Evolutionary conservation across 2,113 vertebrate species (phyloP).

Genomic region (Cinclus mexicanus): DNA sequence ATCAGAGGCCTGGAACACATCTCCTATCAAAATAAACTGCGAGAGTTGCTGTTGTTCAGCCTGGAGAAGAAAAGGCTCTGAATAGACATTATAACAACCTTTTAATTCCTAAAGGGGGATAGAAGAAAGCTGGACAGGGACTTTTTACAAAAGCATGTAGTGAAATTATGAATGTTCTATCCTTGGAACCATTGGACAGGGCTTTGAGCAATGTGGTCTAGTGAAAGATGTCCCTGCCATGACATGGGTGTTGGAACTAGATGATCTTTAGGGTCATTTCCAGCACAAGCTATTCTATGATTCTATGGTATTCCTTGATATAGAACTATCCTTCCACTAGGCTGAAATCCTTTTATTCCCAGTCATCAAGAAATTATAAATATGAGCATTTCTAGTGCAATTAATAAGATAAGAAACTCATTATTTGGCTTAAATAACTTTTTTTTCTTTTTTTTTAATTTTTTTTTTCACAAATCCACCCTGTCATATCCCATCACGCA

Average conservation of each 20-base stretch:
- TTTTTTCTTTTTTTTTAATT: not conserved
- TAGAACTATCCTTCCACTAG: not conserved
- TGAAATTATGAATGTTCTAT: not conserved
- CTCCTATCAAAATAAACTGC: not conserved
- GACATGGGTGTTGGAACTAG: not conserved
- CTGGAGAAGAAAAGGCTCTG: not conserved
- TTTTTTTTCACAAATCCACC: not conserved
- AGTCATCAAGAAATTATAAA: not conserved
- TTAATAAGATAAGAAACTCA: not conserved
- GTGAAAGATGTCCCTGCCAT: not conserved
- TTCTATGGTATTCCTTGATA: not conserved
- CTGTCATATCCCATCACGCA: not conserved
- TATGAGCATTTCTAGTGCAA: not conserved
- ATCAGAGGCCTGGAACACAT: not conserved
- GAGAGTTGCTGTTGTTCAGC: not conserved
- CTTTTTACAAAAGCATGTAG: not conserved
- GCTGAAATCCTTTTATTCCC: not conserved
- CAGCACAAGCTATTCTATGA: not conserved
- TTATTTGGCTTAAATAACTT: not conserved
- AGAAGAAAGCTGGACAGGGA: not conserved
- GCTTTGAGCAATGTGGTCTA: not conserved
- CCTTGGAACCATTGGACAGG: not conserved
- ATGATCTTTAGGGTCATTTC: not conserved
- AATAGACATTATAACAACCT: not conserved
- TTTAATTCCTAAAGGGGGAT: not conserved